Evolutionary conservation across 2,113 vertebrate genomes (phyloP), one percentile per base, ranked within the genome.

Genomic region (Notothenia coriiceps): DNA sequence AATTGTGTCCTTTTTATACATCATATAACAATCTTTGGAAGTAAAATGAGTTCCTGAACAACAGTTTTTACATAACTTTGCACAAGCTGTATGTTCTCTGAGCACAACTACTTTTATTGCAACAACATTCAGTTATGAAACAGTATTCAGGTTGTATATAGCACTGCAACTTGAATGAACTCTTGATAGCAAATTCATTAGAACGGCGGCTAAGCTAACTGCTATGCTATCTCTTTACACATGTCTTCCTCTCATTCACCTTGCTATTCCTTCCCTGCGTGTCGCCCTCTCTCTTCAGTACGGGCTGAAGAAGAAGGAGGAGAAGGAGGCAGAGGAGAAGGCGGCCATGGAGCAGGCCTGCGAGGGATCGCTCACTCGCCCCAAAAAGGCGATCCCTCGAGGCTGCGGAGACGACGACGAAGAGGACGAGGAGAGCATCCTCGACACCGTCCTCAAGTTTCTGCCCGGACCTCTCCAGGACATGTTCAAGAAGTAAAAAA

Each of bases 401-500:
- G 98, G 98, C 78, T 99, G 98, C 0, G 98, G 98, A 15, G 97
- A 98, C 0, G 97, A 98, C 0, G 98, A 98, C 0, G 98, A 98
- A 0, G 98, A 99, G 4, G 98, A 99, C 0, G 97, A 97, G 35
- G 98, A 99, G 91, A 99, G 98, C 94, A 99, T 99, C 94, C 95
- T 99, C 66, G 98, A 99, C 95, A 99, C 98, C 3, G 97, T 99
- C 80, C 97, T 99, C 91, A 99, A 99, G 93, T 99, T 98, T 83
- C 96, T 99, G 85, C 98, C 98, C 0, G 98, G 98, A 80, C 98
- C 98, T 0, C 95, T 99, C 82, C 98, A 99, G 94, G 98, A 99
- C 95, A 99, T 99, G 97, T 98, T 99, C 93, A 99, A 99, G 95
- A 99, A 99, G 96, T 99, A 97, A 96, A 97, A 96, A 91, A 66